A percentile compares a stretch with the other conserved stretches of the same genome.
phyloP scores from a whole-genome alignment of 2,113 vertebrate genomes.

The Puma concolor region DNA sequence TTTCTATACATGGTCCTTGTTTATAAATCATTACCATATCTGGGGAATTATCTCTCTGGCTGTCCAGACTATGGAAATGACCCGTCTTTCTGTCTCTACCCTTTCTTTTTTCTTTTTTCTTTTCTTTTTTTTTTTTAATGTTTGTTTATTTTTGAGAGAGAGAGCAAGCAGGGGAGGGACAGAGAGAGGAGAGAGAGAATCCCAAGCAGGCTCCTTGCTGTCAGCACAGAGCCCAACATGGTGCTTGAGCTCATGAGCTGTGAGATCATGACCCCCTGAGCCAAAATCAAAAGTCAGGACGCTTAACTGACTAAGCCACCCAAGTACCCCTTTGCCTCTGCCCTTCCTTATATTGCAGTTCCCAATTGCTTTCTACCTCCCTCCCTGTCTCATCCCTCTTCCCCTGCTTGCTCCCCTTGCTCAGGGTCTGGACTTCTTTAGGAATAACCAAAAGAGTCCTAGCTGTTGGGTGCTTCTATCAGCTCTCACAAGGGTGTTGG shows the following conservation, averaged over 20 bases:
- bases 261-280: not conserved
- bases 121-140: not conserved
- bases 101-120: not conserved
- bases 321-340: not conserved
- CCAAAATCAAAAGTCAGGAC: no score
- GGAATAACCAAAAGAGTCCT: not conserved
- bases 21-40: not conserved
- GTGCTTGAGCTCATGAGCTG: not conserved
- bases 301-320: not conserved
- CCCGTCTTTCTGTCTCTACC: not conserved
- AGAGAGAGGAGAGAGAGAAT: not conserved
- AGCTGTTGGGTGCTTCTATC: not conserved
- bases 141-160: not conserved
- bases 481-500: not conserved
- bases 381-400: not conserved
- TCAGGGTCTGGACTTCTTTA: not conserved
- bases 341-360: not conserved
- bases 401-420: not conserved
- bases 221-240: not conserved
- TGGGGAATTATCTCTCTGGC: not conserved
- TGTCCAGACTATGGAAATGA: not conserved
- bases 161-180: not conserved
- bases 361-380: not conserved
- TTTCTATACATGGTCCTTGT: not conserved
- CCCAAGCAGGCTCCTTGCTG: not conserved